Evolutionary conservation across 2,797 vertebrate species (phyloP).

Genomic region (Sparidentex hasta): DNA sequence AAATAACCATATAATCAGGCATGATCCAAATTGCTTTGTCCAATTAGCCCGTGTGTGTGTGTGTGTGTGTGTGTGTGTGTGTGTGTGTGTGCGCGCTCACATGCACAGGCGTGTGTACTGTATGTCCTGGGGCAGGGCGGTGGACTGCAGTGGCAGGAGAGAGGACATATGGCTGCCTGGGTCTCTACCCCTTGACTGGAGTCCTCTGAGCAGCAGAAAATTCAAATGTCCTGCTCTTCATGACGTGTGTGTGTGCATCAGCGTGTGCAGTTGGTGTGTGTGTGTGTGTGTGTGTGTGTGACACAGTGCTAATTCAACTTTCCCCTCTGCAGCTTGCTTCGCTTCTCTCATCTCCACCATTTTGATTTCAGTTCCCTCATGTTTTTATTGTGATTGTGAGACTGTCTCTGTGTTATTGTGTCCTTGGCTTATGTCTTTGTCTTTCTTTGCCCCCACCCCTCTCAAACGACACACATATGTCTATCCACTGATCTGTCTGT

Average conservation of each 20-base stretch:
- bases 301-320: conserved; percentile 42
- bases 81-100: conserved; percentile 24
- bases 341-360: conserved; percentile 57
- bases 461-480: neutral
- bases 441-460: neutral
- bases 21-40: conserved; percentile 45
- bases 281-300: conserved; percentile 16
- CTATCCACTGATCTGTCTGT: conserved; percentile 12
- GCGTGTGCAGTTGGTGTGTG: neutral
- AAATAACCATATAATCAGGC: conserved; percentile 24
- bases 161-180: conserved; percentile 68
- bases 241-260: conserved; percentile 6
- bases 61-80: conserved; percentile 30
- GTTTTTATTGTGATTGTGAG: conserved; percentile 19
- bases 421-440: neutral
- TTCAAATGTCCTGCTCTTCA: conserved; percentile 45
- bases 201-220: conserved; percentile 43
- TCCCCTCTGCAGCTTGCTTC: conserved; percentile 37
- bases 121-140: conserved; percentile 59
- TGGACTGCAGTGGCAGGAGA: conserved; percentile 58
- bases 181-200: conserved; percentile 57
- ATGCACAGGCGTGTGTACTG: conserved; percentile 22
- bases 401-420: conserved; percentile 9
- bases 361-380: conserved; percentile 53
- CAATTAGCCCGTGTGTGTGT: conserved; percentile 46